Conservation (phyloP, 2,113 vertebrate species). For the Tylochromis polylepis region DNA sequence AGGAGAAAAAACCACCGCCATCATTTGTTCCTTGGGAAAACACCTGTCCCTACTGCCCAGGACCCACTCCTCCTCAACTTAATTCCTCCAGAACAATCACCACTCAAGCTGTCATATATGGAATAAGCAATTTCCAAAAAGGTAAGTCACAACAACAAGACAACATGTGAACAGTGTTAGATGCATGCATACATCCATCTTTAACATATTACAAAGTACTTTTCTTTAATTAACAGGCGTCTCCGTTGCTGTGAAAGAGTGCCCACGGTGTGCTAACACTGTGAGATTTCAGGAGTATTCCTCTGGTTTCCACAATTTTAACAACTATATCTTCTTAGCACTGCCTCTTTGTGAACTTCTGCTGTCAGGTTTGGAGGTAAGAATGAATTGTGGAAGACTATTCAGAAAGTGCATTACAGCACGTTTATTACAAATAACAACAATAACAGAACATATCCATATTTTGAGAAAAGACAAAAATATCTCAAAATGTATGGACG, state of each 20-base stretch:
- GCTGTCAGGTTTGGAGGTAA: not conserved
- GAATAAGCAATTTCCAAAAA: not conserved
- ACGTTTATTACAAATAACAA: not conserved
- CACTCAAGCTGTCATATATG: not conserved
- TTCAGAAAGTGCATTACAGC: not conserved
- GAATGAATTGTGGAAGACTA: not conserved
- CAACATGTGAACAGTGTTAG: not conserved
- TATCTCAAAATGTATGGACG: not conserved
- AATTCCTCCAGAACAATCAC: not conserved
- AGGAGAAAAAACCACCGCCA: not conserved
- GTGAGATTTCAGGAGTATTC: not conserved
- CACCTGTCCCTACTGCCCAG: not conserved
- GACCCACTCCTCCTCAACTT: not conserved
- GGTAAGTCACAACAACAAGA: not conserved
- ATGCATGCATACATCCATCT: accelerated
- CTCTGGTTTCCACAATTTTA: constrained; percentile 12
- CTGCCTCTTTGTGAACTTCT: constrained; percentile 1
- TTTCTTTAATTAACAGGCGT: not conserved
- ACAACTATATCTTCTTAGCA: not conserved
- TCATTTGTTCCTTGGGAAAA: not conserved
- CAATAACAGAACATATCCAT: not conserved
- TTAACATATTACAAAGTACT: not conserved
- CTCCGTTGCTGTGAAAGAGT: not conserved
- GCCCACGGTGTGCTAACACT: not conserved
- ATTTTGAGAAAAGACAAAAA: not conserved